Conservation (phyloP, 2,888 invertebrate species). For the Scaptomyza tumidula region DNA sequence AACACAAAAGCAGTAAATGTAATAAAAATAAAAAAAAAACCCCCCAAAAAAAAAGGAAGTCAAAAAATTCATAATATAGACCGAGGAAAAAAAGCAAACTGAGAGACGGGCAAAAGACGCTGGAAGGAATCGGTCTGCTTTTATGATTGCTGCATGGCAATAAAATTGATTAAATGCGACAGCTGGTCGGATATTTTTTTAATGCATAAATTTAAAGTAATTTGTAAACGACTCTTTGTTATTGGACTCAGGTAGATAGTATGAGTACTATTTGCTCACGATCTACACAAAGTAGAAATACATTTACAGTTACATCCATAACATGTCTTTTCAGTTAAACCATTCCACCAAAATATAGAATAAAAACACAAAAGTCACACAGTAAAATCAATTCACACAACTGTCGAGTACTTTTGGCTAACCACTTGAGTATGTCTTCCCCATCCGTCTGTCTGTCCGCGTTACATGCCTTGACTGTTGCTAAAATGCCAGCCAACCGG, state of each 20-base stretch:
- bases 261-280: no score
- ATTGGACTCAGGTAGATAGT: no score
- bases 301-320: no score
- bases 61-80: slow-evolving; percentile 38
- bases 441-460: not conserved
- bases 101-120: slow-evolving; percentile 6
- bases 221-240: slow-evolving; percentile 10
- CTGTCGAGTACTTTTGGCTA: slow-evolving; percentile 5
- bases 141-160: slow-evolving; percentile 66
- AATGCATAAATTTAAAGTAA: slow-evolving; percentile 74
- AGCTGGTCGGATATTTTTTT: slow-evolving; percentile 59
- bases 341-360: no score
- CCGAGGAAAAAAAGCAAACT: slow-evolving; percentile 10
- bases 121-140: slow-evolving; percentile 40
- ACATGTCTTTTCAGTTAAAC: no score
- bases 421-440: slow-evolving; percentile 21
- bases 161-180: slow-evolving; percentile 82
- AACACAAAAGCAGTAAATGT: slow-evolving; percentile 64
- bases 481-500: slow-evolving; percentile 17
- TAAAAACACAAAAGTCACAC: not conserved
- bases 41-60: slow-evolving; percentile 11
- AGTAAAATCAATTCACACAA: slow-evolving; percentile 2
- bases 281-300: no score
- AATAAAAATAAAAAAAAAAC: slow-evolving; percentile 55
- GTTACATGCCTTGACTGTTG: slow-evolving; percentile 18